phyloP scores from a whole-genome alignment of 2,888 invertebrate species.

The Torymus auratus region DNA sequence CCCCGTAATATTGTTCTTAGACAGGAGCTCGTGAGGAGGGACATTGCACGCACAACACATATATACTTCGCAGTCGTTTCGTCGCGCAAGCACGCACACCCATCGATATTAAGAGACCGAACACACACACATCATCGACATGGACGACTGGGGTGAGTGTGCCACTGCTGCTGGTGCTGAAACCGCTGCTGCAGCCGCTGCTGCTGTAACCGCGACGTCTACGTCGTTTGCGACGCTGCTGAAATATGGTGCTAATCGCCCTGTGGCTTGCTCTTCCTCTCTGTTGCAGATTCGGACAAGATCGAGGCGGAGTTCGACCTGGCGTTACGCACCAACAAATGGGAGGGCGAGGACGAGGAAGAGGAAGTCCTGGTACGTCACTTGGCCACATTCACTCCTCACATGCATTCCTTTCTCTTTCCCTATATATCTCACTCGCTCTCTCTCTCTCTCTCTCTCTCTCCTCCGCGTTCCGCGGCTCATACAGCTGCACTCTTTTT shows the following conservation, averaged over 20 bases:
- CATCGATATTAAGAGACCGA: no score
- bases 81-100: no score
- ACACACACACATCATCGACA: conserved; percentile 13
- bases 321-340: conserved; percentile 84
- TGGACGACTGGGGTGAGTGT: conserved; percentile 58
- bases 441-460: no score
- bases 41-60: no score
- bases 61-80: no score
- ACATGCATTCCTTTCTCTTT: neutral
- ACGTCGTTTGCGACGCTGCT: neutral
- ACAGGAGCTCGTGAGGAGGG: no score
- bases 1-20: no score
- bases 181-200: no score
- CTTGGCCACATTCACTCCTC: neutral
- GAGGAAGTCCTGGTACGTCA: conserved; percentile 87
- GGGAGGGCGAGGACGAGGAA: conserved; percentile 94
- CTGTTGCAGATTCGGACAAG: conserved; percentile 84
- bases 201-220: no score
- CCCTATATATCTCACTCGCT: neutral
- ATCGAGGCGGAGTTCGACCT: conserved; percentile 83
- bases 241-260: neutral
- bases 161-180: neutral
- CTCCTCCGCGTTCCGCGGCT: no score
- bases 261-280: neutral
- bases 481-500: no score